These are phyloP conservation scores for Drosophila pegasa DNA, from an alignment of 2,888 invertebrate genomes.

Conservation along the genomic window DNA sequence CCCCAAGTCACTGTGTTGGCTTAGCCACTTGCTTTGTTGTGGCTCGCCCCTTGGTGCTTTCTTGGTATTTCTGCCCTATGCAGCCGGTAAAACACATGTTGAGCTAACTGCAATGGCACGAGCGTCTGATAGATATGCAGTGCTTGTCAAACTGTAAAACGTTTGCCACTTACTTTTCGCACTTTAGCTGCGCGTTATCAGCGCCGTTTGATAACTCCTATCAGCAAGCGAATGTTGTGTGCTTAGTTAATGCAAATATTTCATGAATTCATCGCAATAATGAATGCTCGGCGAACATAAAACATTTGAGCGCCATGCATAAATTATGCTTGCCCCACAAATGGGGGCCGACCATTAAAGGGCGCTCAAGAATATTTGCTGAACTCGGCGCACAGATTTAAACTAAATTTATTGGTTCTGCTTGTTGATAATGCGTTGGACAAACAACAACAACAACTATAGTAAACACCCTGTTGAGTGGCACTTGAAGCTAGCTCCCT, in stretches of 20 bases:
- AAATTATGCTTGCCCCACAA: conserved; percentile 23
- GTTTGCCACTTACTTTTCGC: neutral
- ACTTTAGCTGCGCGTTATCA: conserved; percentile 6
- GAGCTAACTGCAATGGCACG: conserved; percentile 24
- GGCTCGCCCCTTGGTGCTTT: conserved; percentile 5
- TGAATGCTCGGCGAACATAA: conserved; percentile 14
- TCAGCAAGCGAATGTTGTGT: conserved; percentile 17
- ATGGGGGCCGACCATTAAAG: conserved; percentile 19
- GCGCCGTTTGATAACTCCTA: conserved; percentile 29
- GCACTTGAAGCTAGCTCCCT: conserved; percentile 29
- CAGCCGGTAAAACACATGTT: conserved; percentile 38
- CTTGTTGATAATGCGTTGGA: conserved; percentile 47
- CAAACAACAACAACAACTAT: conserved; percentile 34
- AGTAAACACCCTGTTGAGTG: conserved; percentile 7
- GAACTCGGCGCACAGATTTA: conserved; percentile 47
- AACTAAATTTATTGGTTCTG: conserved; percentile 53
- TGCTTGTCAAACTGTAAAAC: conserved; percentile 30
- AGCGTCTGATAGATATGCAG: conserved; percentile 10
- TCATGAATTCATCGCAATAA: conserved; percentile 16
- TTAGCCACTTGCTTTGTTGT: conserved; percentile 3
- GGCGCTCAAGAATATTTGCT: conserved; percentile 4
- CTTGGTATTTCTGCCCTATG: neutral
- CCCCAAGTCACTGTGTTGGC: conserved; percentile 3
- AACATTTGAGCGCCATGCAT: conserved; percentile 36
- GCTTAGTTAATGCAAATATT: conserved; percentile 9